These are phyloP conservation scores for Apodemus speciosus DNA, from an alignment of 2,113 vertebrate species.

Conservation along the genomic window DNA sequence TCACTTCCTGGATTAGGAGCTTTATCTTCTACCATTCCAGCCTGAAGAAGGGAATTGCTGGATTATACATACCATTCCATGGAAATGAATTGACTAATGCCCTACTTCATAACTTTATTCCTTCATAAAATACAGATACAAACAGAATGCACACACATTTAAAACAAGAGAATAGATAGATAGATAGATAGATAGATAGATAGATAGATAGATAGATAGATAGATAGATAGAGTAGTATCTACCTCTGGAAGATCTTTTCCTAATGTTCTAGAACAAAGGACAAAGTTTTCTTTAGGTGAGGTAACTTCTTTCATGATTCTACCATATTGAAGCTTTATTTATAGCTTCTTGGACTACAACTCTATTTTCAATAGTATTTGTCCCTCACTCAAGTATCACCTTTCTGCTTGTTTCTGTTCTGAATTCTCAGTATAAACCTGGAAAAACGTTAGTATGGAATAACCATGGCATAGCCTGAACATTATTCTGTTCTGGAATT, in stretches of 20 bases:
- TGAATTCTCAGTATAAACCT: neutral
- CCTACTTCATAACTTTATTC: neutral
- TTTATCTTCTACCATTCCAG: neutral
- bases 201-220: neutral
- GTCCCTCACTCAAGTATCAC: neutral
- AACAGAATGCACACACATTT: neutral
- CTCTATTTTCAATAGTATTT: neutral
- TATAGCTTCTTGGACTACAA: neutral
- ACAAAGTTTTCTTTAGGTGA: neutral
- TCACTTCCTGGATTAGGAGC: neutral
- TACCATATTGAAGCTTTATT: neutral
- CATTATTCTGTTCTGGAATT: neutral
- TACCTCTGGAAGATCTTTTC: neutral
- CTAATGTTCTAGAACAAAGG: neutral
- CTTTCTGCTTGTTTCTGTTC: neutral
- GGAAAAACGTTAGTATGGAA: neutral
- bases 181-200: too few species aligned
- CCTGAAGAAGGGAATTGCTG: neutral
- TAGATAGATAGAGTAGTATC: neutral
- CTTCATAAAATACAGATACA: neutral
- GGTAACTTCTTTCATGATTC: neutral
- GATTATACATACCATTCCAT: neutral
- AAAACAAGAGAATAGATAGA: neutral
- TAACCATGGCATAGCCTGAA: neutral
- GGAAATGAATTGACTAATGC: neutral